Percentiles rank a stretch among this genome's conserved stretches.
These are phyloP conservation scores for Epiperipatus broadwayi DNA, from an alignment of 2,888 invertebrate species.

Conservation along the genomic window DNA sequence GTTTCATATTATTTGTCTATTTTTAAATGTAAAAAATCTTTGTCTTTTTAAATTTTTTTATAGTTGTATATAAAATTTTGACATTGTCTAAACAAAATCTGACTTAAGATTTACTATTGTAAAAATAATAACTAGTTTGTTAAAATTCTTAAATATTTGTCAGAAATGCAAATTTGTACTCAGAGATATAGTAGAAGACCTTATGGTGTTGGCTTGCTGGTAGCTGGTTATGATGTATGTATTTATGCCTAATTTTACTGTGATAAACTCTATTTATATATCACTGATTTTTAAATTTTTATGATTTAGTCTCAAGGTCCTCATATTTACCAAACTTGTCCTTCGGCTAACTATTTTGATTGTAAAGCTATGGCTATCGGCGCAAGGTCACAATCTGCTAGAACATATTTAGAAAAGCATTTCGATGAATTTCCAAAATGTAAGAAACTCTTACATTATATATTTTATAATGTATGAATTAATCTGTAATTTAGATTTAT, in stretches of 20 bases:
- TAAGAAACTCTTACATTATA: conserved; percentile 21
- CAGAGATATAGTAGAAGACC: conserved; percentile 93
- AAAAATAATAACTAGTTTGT: too few species aligned
- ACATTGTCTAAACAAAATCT: too few species aligned
- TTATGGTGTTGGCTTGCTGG: conserved; percentile 88
- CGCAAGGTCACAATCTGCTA: conserved; percentile 84
- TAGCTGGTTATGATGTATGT: conserved; percentile 85
- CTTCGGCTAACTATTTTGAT: conserved; percentile 91
- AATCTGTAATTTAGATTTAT: not conserved
- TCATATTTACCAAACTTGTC: conserved; percentile 91
- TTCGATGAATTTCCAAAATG: conserved; percentile 46
- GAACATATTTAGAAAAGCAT: conserved; percentile 89
- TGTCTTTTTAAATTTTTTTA: too few species aligned
- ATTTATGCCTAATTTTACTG: conserved; percentile 1
- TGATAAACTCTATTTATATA: not conserved
- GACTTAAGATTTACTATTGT: too few species aligned
- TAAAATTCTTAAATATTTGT: too few species aligned
- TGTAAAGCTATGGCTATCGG: conserved; percentile 99
- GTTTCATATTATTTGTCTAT: too few species aligned
- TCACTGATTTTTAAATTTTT: conserved; percentile 11
- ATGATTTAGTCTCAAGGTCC: conserved; percentile 62
- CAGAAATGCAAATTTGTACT: conserved; percentile 79
- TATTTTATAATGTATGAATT: too few species aligned
- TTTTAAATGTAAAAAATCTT: too few species aligned
- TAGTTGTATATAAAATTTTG: too few species aligned